Base-by-base conservation (phyloP, 1,140 invertebrate species). In the Coptotermes formosanus region DNA sequence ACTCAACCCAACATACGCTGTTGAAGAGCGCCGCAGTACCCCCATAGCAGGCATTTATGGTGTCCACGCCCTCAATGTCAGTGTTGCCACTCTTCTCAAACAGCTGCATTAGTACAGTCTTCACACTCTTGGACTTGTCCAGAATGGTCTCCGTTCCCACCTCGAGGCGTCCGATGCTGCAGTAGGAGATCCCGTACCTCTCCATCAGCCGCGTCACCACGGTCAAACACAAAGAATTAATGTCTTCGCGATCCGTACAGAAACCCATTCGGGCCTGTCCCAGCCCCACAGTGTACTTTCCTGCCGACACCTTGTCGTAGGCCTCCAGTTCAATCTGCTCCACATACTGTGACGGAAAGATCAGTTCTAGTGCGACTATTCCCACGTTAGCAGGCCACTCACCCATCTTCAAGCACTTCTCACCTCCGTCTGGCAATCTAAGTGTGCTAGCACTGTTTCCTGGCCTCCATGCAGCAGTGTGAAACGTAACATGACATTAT, bases 101-200 rank as follows among this genome's bases (percentile, higher is more conserved):
- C 21, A 99, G 91, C 88, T 99, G 96, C 99, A 99, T 99, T 43
- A 99, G 92, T 59, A 98, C 96, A 21, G 97, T 96, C 91, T 99
- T 99, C 0, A 99, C 97, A 90, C 97, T 98, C 92, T 99, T 99
- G 87, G 98, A 99, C 92, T 99, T 99, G 90, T 99, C 99, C 83
- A 99, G 93, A 81, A 99, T 95, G 0, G 99, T 99, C 91, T 99
- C 99, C 11, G 99, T 99, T 43, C 99, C 99, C 30, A 99, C 98
- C 92, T 99, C 98, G 30, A 99, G 89, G 25, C 96, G 94, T 0
- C 99, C 99, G 88, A 99, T 97, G 83, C 97, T 94, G 88, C 93
- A 90, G 82, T 95, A 94, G 87, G 92, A 93, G 82, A 98, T 93
- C 19, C 93, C 91, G 89, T 96, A 93, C 86, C 94, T 94, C 87